A percentile compares a stretch with the other conserved stretches of the same genome.
Conservation (phyloP, 2,797 vertebrate genomes). For the Gila robusta region DNA sequence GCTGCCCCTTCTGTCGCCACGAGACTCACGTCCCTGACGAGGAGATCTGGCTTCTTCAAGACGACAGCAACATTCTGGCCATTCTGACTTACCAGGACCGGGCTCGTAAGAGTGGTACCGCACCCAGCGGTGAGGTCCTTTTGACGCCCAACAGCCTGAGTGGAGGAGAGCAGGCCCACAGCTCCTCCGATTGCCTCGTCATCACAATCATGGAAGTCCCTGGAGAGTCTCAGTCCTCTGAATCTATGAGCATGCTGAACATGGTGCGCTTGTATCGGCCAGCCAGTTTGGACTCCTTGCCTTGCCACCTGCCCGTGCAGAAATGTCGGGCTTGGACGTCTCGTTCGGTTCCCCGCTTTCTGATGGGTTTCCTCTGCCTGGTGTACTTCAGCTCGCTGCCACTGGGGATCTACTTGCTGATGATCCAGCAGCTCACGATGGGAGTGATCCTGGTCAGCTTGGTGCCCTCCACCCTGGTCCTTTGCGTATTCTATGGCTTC, state of each 20-base stretch:
- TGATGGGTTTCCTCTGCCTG: conserved; percentile 86
- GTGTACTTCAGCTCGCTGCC: conserved; percentile 91
- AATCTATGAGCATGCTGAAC: conserved; percentile 83
- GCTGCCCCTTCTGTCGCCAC: conserved; percentile 89
- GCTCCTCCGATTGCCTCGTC: conserved; percentile 86
- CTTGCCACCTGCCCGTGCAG: conserved; percentile 77
- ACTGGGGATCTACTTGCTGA: conserved; percentile 90
- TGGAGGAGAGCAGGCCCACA: conserved; percentile 66
- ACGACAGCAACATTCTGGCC: conserved; percentile 82
- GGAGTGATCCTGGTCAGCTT: conserved; percentile 87
- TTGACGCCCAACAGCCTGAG: conserved; percentile 82
- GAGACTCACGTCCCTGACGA: conserved; percentile 81
- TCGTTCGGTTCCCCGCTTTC: conserved; percentile 81
- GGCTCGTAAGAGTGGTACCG: conserved; percentile 63
- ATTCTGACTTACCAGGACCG: conserved; percentile 79
- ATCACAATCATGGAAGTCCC: conserved; percentile 91
- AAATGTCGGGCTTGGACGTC: conserved; percentile 83
- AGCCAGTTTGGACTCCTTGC: conserved; percentile 79
- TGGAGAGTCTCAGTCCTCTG: conserved; percentile 78
- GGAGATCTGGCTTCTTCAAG: conserved; percentile 85
- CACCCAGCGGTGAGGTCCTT: conserved; percentile 79
- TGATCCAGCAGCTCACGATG: conserved; percentile 85
- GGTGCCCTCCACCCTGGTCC: conserved; percentile 88
- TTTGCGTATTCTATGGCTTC: conserved; percentile 87
- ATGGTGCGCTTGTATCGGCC: conserved; percentile 84